Base-by-base conservation (phyloP, 2,113 vertebrate genomes). In the Tetraodon nigroviridis region DNA sequence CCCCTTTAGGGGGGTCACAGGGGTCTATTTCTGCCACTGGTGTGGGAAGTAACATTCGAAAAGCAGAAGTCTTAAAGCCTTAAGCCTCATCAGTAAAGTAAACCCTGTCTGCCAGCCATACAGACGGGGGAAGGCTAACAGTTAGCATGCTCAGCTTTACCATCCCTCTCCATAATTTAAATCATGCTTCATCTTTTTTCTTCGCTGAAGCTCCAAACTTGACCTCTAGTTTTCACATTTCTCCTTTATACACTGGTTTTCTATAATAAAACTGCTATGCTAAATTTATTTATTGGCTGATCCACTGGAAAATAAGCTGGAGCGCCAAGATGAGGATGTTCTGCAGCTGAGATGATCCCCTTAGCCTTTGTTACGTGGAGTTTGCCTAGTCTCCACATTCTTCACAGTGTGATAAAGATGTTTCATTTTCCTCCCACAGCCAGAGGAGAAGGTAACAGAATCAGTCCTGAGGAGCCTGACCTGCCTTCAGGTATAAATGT, bases 401-500 rank as follows among this genome's bases (percentile, higher is more conserved):
- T 62, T 57, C 10, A 64, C 27, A 7, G 20, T 56, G 54, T 53
- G 37, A 17, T 52, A 32, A 69, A 55, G 63, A 56, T 56, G 58
- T 55, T 71, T 55, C 47, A 61, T 16, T 71, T 74, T 72, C 63
- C 66, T 73, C 73, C 69, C 40, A 64, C 73, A 59, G 51, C 46
- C 46, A 40, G 6, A 17, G 44, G 6, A n/a, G 52, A 62, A 71
- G 24, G 29, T 47, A 57, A 37, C 46, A 58, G 59, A 64, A 50
- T 41, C 72, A 70, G 54, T 69, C 51, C 58, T 45, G 51, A 56
- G 45, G 71, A 65, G 59, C 73, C 64, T 64, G 46, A 27, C 61
- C 48, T 67, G 71, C 78, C 73, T 50, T 56, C 64, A 78, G 71
- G 69, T 75, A 69, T 49, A 51, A 67, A 24, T 51, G 24, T 64